Evolutionary conservation across 2,888 invertebrate genomes (phyloP).

Genomic region (Lingula anatina): DNA sequence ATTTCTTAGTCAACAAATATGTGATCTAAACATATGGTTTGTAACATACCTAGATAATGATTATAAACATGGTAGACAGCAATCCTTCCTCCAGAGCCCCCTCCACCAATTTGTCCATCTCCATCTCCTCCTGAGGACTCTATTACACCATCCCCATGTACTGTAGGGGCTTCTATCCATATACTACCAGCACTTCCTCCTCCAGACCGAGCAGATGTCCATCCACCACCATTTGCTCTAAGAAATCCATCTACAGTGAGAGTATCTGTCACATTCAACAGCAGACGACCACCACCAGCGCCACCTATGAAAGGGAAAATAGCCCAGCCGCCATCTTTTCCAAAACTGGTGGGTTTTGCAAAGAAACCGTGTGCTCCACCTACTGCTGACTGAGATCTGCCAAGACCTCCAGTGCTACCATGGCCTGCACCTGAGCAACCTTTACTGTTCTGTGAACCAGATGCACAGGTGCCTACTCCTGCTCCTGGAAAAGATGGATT

Average conservation of each 20-base stretch:
- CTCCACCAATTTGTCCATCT: slow-evolving; percentile 18
- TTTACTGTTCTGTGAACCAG: slow-evolving; percentile 1
- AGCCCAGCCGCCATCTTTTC: slow-evolving; percentile 29
- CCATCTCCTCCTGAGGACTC: slow-evolving; percentile 26
- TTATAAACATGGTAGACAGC: slow-evolving; percentile 28
- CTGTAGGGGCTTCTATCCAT: slow-evolving; percentile 19
- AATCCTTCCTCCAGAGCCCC: slow-evolving; percentile 28
- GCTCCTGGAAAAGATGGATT: slow-evolving; percentile 12
- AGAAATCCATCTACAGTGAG: slow-evolving; percentile 26
- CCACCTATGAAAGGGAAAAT: slow-evolving; percentile 26
- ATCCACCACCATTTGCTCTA: slow-evolving; percentile 22
- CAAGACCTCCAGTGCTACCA: slow-evolving; percentile 31
- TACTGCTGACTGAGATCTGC: slow-evolving; percentile 14
- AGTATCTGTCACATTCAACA: slow-evolving; percentile 19
- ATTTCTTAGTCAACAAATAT: too few species aligned
- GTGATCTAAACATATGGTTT: neutral
- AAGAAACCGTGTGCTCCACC: slow-evolving; percentile 25
- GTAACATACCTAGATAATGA: slow-evolving; percentile 25
- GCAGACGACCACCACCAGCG: slow-evolving; percentile 23
- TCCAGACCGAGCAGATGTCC: slow-evolving; percentile 22
- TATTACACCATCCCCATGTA: slow-evolving; percentile 26
- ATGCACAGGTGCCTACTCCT: slow-evolving; percentile 16
- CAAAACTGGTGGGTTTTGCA: slow-evolving; percentile 20
- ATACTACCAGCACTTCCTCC: slow-evolving; percentile 35
- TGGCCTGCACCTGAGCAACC: slow-evolving; percentile 32